These are phyloP conservation scores for Hypanus sabinus DNA, from an alignment of 2,113 vertebrate genomes.

Conservation along the genomic window DNA sequence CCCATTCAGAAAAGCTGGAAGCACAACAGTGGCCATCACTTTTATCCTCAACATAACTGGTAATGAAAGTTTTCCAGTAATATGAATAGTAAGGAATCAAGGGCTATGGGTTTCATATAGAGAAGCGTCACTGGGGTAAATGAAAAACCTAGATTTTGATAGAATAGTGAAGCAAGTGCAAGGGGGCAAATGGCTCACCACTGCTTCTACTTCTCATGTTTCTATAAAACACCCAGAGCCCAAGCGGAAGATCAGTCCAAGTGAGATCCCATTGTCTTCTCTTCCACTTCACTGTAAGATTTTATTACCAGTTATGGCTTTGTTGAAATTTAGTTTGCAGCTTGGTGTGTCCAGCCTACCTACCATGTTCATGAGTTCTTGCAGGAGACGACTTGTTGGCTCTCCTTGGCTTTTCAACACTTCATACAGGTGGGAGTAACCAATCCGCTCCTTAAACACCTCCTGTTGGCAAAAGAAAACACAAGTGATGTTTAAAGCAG, in stretches of 20 bases:
- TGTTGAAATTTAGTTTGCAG: neutral
- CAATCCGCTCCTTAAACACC: slow-evolving; percentile 93
- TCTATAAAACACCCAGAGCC: too few species aligned
- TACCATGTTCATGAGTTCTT: slow-evolving; percentile 96
- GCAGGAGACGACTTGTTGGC: slow-evolving; percentile 78
- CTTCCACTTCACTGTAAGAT: neutral
- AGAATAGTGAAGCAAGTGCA: too few species aligned
- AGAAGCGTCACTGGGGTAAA: too few species aligned
- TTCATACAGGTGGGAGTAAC: slow-evolving; percentile 83
- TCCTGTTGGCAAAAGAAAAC: slow-evolving; percentile 62
- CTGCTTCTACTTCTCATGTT: too few species aligned
- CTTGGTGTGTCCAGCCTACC: slow-evolving; percentile 39
- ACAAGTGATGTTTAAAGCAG: neutral
- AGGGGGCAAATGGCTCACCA: too few species aligned
- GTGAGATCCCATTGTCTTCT: neutral
- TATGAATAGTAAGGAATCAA: too few species aligned
- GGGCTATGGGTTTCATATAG: too few species aligned
- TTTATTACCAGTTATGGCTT: neutral
- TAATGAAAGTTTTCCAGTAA: neutral
- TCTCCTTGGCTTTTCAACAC: slow-evolving; percentile 84
- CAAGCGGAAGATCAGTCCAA: neutral
- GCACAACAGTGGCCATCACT: neutral
- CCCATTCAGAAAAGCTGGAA: neutral
- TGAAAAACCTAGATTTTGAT: too few species aligned
- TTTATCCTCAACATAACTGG: neutral